These are phyloP conservation scores for Digitonthophagus gazella DNA, from an alignment of 2,888 invertebrate species.

Conservation along the genomic window DNA sequence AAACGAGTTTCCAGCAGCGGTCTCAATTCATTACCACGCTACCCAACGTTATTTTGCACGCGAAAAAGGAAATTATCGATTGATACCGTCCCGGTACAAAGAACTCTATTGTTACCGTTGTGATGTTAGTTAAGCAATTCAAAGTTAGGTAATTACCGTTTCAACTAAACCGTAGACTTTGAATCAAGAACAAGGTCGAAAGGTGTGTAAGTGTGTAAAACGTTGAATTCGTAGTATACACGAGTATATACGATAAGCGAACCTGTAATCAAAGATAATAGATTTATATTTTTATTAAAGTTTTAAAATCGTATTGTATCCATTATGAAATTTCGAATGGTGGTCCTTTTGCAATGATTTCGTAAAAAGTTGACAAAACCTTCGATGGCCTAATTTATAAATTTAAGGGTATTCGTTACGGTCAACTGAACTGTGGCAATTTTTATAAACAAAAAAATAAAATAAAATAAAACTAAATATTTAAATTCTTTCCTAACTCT, in stretches of 20 bases:
- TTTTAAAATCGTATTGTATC: no score
- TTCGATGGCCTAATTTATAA: neutral
- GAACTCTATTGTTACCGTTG: neutral
- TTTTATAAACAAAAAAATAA: neutral
- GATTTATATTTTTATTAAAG: neutral
- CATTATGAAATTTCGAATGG: neutral
- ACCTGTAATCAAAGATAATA: no score
- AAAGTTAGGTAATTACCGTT: neutral
- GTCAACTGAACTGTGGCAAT: neutral
- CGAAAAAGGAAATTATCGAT: neutral
- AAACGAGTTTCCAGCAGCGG: no score
- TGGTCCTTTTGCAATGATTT: neutral
- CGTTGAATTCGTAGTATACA: no score
- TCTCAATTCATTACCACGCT: no score
- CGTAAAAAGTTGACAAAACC: neutral
- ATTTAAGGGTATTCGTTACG: neutral
- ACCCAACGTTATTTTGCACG: neutral
- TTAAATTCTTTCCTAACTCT: neutral
- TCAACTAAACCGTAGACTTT: neutral
- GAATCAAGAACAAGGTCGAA: neutral
- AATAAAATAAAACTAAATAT: neutral
- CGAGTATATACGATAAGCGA: neutral
- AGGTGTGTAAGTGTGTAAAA: neutral
- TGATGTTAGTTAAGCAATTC: neutral
- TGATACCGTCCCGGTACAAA: neutral